A percentile compares a stretch with the other conserved stretches of the same genome.
Evolutionary conservation across 1,140 invertebrate species (phyloP).

Genomic region (Drosophila kurseongensis): DNA sequence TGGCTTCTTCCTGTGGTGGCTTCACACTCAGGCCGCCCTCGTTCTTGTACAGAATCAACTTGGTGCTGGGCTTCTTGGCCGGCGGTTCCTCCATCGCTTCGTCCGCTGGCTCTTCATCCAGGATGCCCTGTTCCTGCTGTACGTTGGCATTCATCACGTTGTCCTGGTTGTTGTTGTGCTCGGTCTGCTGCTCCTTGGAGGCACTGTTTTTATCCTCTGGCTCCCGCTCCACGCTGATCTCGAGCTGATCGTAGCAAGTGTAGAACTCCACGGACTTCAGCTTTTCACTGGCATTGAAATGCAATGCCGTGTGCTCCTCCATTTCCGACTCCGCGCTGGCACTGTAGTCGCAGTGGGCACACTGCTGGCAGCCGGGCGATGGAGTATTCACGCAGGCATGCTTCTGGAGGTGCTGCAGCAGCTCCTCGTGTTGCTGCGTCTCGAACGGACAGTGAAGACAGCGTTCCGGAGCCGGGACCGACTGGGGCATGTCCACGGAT

Average conservation of each 20-base stretch:
- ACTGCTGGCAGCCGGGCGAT: slow-evolving; percentile 88
- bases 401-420: slow-evolving; percentile 86
- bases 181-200: slow-evolving; percentile 28
- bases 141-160: slow-evolving; percentile 70
- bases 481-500: slow-evolving; percentile 77
- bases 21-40: slow-evolving; percentile 75
- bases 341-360: slow-evolving; percentile 93
- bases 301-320: slow-evolving; percentile 73
- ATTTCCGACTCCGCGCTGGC: slow-evolving; percentile 84
- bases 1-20: slow-evolving; percentile 38
- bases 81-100: slow-evolving; percentile 5
- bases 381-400: slow-evolving; percentile 90
- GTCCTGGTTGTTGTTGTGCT: slow-evolving; percentile 74
- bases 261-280: slow-evolving; percentile 75
- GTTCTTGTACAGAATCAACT: slow-evolving; percentile 79
- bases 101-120: background rate
- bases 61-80: slow-evolving; percentile 61
- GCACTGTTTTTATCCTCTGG: slow-evolving; percentile 3
- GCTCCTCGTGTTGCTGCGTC: slow-evolving; percentile 54
- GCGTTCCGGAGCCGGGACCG: slow-evolving; percentile 88
- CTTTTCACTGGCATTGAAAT: slow-evolving; percentile 80
- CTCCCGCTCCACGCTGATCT: slow-evolving; percentile 73
- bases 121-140: slow-evolving; percentile 11
- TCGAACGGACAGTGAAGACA: slow-evolving; percentile 86
- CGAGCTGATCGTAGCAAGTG: slow-evolving; percentile 78